Evolutionary conservation across 2,888 invertebrate species (phyloP).

Genomic region (Xestobium rufovillosum): DNA sequence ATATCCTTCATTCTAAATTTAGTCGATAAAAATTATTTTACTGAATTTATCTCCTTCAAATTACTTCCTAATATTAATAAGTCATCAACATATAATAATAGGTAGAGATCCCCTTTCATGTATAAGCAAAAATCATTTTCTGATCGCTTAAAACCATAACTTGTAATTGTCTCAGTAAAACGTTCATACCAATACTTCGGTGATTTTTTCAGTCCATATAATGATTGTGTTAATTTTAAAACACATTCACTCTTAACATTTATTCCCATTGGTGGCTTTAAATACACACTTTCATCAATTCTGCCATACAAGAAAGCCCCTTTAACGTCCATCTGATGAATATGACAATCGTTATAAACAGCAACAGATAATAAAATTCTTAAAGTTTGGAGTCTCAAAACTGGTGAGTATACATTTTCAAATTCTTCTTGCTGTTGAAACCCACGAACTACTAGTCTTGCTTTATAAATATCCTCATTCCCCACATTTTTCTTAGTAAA

Average conservation of each 20-base stretch:
- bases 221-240: constrained; percentile 15
- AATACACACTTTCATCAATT: constrained; percentile 21
- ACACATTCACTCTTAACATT: constrained; percentile 10
- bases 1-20: constrained; percentile 17
- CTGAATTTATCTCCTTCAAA: constrained; percentile 4
- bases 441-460: constrained; percentile 7
- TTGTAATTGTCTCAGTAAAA: constrained; percentile 12
- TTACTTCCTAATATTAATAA: constrained; percentile 10
- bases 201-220: constrained; percentile 17
- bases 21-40: constrained; percentile 8
- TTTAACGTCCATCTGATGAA: constrained; percentile 25
- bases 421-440: constrained; percentile 9
- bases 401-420: constrained; percentile 11
- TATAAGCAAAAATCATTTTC: constrained; percentile 11
- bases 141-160: constrained; percentile 12
- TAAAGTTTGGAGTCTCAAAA: constrained; percentile 8
- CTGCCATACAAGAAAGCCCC: constrained; percentile 24
- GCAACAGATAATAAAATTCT: constrained; percentile 12
- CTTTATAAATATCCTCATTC: constrained; percentile 5
- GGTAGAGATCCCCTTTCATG: no score
- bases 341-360: constrained; percentile 7
- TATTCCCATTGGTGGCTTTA: constrained; percentile 15
- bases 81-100: constrained; percentile 15
- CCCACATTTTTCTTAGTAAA: constrained; percentile 15
- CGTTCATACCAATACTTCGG: constrained; percentile 15